These are phyloP conservation scores for Alfaro cultratus DNA, from an alignment of 2,797 vertebrate genomes.

Conservation along the genomic window DNA sequence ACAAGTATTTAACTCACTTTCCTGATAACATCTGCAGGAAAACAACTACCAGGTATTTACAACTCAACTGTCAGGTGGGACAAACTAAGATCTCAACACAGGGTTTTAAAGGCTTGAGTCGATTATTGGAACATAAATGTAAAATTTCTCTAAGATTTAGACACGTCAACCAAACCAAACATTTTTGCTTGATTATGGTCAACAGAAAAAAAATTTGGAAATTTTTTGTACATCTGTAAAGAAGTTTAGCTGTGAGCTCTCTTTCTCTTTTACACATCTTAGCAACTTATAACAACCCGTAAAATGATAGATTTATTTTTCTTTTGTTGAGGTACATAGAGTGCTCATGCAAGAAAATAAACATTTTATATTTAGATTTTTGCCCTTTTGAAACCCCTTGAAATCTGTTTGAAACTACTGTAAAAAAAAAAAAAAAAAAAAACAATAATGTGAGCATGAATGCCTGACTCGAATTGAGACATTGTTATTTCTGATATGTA, in stretches of 20 bases:
- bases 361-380: constrained; percentile 35
- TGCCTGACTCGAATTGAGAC: constrained; percentile 13
- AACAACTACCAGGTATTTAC: constrained; percentile 54
- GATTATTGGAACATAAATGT: constrained; percentile 39
- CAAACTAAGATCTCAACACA: constrained; percentile 38
- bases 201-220: constrained; percentile 9
- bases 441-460: constrained; percentile 7
- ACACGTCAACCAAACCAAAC: constrained; percentile 44
- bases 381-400: constrained; percentile 34
- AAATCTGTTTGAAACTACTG: constrained; percentile 31
- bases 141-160: constrained; percentile 14
- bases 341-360: constrained; percentile 27
- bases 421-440: neutral
- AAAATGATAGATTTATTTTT: constrained; percentile 18
- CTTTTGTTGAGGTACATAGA: constrained; percentile 18
- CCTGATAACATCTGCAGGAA: constrained; percentile 39
- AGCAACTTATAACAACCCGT: constrained; percentile 43
- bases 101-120: constrained; percentile 54
- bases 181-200: neutral
- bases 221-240: constrained; percentile 27
- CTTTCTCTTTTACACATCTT: constrained; percentile 29
- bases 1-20: constrained; percentile 25
- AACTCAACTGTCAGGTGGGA: constrained; percentile 38
- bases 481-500: constrained; percentile 52
- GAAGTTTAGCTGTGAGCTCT: constrained; percentile 26